Base-by-base conservation (phyloP, 92 coral and sea anemone genomes). In the Micromussa lordhowensis region DNA sequence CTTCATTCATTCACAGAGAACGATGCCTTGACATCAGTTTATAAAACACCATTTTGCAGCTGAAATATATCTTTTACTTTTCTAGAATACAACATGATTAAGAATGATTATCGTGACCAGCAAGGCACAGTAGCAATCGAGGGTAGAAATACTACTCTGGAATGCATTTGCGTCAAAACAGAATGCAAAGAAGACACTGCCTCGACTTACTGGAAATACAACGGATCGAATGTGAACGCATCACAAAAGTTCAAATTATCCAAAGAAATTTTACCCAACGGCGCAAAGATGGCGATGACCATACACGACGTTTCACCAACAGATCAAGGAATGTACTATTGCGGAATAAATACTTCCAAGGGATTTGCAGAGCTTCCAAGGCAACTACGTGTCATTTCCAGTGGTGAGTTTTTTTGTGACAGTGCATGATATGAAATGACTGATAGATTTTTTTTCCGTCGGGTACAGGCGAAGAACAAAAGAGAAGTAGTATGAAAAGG, bases 331-430 rank as follows among this genome's bases (percentile, higher is more conserved):
- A 13, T 54, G 2, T 84, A 73, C 36, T 10, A 11, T 3, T 84
- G 88, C 22, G 81, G 80, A 18, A 58, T 84, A 17, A 74, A 58
- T 59, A 84, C 80, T 14, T 36, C 88, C 21, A 11, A 14, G 40
- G 88, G 88, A 49, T 84, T 84, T 75, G 30, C 18, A 38, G 88
- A 84, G 53, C 6, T 6, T 7, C 69, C 16, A 28, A 73, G 72
- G 57, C 8, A 3, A 13, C 29, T 84, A 40, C 14, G n/a, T 14
- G 35, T 84, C 72, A 44, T 84, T 11, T 38, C 30, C 28, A 84
- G 57, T 57, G 88, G 88, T 84, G n/a, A 24, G 68, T 49, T 30
- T 5, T n/a, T 19, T 34, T 21, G 49, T 5, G 51, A 21, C 21
- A 35, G 44, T 73, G 26, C 49, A 19, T 38, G 26, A 19, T 32